phyloP scores from a whole-genome alignment of 2,113 vertebrate genomes.

The Pseudorasbora parva region DNA sequence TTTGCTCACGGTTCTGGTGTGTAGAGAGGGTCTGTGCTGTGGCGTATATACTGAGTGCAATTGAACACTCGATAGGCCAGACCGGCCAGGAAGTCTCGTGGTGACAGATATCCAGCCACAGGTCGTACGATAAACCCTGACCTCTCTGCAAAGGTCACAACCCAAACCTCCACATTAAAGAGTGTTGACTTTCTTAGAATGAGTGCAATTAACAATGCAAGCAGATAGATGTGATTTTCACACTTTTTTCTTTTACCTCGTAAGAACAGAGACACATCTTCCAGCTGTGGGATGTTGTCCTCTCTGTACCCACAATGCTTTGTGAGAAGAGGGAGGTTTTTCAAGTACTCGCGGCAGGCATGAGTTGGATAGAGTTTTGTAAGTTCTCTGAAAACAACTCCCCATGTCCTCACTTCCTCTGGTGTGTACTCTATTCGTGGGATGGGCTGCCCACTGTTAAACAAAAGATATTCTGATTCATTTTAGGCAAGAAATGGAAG shows the following conservation, averaged over 20 bases:
- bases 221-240: not conserved
- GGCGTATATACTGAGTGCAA: slow-evolving; percentile 95
- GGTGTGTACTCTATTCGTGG: slow-evolving; percentile 88
- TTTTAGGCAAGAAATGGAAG: not conserved
- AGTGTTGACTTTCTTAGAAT: not conserved
- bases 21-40: slow-evolving; percentile 97
- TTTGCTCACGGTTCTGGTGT: slow-evolving; percentile 96
- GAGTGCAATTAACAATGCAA: not conserved
- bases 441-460: slow-evolving; percentile 89
- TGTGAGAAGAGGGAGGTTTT: slow-evolving; percentile 91
- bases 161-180: not conserved
- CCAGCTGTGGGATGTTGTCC: slow-evolving; percentile 94
- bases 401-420: slow-evolving; percentile 95
- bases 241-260: slow-evolving; percentile 79
- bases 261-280: slow-evolving; percentile 92
- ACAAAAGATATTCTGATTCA: not conserved
- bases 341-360: slow-evolving; percentile 92
- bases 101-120: slow-evolving; percentile 95
- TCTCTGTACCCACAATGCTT: slow-evolving; percentile 93
- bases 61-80: slow-evolving; percentile 96
- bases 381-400: slow-evolving; percentile 90
- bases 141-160: slow-evolving; percentile 79
- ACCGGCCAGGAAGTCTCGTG: slow-evolving; percentile 93
- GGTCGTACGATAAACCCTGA: slow-evolving; percentile 95
- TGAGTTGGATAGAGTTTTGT: slow-evolving; percentile 95